A percentile compares a stretch with the other conserved stretches of the same genome.
Conservation (phyloP, 2,797 vertebrate species). For the Phrynocephalus guinanensis region DNA sequence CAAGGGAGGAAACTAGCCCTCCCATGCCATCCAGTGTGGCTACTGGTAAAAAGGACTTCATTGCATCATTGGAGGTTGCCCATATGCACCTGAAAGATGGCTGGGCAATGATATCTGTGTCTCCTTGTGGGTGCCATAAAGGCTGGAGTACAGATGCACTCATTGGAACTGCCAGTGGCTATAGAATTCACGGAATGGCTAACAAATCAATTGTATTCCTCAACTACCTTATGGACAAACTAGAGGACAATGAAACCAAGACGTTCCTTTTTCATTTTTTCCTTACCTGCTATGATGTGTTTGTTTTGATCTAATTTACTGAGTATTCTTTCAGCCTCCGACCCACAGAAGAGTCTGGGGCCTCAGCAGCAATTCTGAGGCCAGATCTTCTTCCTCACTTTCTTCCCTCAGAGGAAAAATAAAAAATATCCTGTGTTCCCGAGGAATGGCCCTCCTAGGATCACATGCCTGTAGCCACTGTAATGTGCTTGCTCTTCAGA, state of each 20-base stretch:
- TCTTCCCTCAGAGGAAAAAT: too few relatives aligned
- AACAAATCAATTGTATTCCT: background rate
- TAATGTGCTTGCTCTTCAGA: too few relatives aligned
- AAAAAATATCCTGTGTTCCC: too few relatives aligned
- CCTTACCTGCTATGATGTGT: background rate
- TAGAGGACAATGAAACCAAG: background rate
- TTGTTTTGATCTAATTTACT: background rate
- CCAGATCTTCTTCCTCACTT: background rate
- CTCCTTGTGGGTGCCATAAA: conserved; percentile 15
- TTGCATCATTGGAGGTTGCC: conserved; percentile 35
- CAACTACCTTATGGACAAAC: background rate
- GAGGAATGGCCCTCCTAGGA: too few relatives aligned
- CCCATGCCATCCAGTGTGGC: conserved; percentile 48
- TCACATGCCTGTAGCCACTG: too few relatives aligned
- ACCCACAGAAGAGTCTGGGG: too few relatives aligned
- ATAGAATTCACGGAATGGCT: background rate
- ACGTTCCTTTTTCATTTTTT: background rate
- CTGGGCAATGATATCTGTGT: conserved; percentile 22
- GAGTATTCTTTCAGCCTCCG: background rate
- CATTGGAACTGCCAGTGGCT: background rate
- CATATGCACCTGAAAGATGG: conserved; percentile 20
- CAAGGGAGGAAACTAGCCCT: conserved; percentile 54
- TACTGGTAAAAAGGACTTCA: conserved; percentile 44
- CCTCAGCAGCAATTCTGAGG: too few relatives aligned
- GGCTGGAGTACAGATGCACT: conserved; percentile 20